phyloP scores from a whole-genome alignment of 2,113 vertebrate genomes.

The Delphinus delphis region DNA sequence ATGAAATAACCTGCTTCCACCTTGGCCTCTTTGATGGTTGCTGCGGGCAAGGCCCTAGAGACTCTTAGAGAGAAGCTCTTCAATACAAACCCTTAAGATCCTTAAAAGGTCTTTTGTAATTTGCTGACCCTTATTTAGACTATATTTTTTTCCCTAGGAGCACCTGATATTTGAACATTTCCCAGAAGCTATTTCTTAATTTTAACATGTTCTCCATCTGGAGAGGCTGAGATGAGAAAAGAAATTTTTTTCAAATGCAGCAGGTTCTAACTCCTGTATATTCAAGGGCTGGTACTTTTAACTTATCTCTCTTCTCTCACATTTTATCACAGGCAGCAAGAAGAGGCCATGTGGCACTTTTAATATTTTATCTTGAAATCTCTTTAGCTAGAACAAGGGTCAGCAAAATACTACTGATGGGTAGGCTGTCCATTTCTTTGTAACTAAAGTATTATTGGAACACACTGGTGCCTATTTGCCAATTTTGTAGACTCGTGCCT shows the following conservation, averaged over 20 bases:
- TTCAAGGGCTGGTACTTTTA: background rate
- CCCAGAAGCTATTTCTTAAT: background rate
- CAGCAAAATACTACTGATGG: background rate
- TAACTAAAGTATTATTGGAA: background rate
- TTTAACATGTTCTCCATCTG: background rate
- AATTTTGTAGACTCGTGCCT: background rate
- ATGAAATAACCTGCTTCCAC: background rate
- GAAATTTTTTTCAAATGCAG: background rate
- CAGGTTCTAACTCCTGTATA: background rate
- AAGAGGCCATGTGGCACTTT: background rate
- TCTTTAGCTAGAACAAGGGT: background rate
- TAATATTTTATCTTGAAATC: background rate
- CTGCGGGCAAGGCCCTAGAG: background rate
- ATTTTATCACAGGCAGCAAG: background rate
- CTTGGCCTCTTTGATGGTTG: background rate
- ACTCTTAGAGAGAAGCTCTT: background rate
- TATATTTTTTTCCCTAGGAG: background rate
- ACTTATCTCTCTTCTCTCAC: background rate
- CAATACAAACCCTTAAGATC: background rate
- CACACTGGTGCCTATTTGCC: background rate
- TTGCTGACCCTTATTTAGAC: background rate
- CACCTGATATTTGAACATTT: background rate
- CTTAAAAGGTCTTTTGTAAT: background rate
- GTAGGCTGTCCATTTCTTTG: background rate
- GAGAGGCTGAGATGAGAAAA: background rate